Evolutionary conservation across 2,888 invertebrate genomes (phyloP).

Genomic region (Napeogenes inachia): DNA sequence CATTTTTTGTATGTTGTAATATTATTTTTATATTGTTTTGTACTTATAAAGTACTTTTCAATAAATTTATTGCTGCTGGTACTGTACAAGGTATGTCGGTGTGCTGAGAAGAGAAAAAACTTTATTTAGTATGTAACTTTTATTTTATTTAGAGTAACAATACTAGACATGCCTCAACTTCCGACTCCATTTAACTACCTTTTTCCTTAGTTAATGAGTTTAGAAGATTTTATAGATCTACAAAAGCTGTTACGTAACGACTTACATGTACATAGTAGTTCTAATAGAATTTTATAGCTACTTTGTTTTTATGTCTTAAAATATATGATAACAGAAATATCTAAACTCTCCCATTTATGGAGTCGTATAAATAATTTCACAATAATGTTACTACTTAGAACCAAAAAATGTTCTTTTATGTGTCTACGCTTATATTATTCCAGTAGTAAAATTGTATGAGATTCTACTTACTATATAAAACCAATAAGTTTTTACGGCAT

Average conservation of each 20-base stretch:
- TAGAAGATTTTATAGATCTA: constrained; percentile 21
- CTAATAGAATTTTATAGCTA: constrained; percentile 3
- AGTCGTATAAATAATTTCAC: constrained; percentile 9
- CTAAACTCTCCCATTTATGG: constrained; percentile 9
- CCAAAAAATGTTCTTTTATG: constrained; percentile 11
- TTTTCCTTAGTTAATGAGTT: background rate
- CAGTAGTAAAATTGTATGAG: constrained; percentile 25
- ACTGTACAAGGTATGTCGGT: no score
- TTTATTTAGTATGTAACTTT: no score
- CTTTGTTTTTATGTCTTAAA: constrained; percentile 7
- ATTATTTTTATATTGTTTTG: no score
- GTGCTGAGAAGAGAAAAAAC: no score
- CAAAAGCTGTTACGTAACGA: background rate
- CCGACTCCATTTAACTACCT: no score
- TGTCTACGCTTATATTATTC: constrained; percentile 19
- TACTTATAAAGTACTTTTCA: no score
- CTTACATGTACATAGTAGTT: background rate
- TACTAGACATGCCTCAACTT: no score
- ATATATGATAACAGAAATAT: constrained; percentile 3
- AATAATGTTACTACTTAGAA: constrained; percentile 1
- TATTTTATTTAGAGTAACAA: no score
- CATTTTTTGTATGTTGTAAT: no score
- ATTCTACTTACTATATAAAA: constrained; percentile 26
- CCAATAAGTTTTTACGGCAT: constrained; percentile 24
- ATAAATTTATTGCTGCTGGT: no score